Base-by-base conservation (phyloP, 2,797 vertebrate species). In the Pterois miles region DNA sequence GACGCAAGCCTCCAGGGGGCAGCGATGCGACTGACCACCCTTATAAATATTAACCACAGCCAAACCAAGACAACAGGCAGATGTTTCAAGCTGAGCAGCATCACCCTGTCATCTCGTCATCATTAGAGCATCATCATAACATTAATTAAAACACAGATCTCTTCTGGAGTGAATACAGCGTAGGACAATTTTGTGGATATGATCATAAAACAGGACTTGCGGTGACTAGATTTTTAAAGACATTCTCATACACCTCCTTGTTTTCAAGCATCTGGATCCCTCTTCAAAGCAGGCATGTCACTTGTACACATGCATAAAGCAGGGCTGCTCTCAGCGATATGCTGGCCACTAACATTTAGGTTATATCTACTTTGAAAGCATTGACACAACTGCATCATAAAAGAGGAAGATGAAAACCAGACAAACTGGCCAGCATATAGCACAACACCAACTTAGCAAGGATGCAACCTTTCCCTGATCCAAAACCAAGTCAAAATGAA, bases 241-340 rank as follows among this genome's bases (percentile, higher is more conserved):
- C 59, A 70, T 80, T 80, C 65, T 66, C 29, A 27, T 71, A 71
- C 52, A 74, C 50, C 31, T 74, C 64, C 29, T 38, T 71, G 18
- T 71, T 78, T 82, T 81, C 4, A 40, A 78, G 58, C 56, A 56
- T 76, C 68, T 40, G 66, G 59, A 57, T 79, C 50, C 71, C 80
- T 88, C 67, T 85, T 86, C 67, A 87, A 90, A 88, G 81, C 88
- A 88, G 88, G 70, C 77, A 82, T 62, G 34, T 81, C 54, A 83
- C 76, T 86, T 85, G 83, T 75, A 83, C 78, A 86, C 92, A 93
- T 94, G 93, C 90, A 92, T 72, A 74, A 83, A 88, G 85, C 86
- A 86, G 78, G 71, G 76, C 84, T 80, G 78, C 43, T 80, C 74
- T 83, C 71, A 80, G 80, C 72, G 31, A 86, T 88, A 89, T 90